phyloP scores from a whole-genome alignment of 1,140 invertebrate species.

The Xylocopa sonorina region DNA sequence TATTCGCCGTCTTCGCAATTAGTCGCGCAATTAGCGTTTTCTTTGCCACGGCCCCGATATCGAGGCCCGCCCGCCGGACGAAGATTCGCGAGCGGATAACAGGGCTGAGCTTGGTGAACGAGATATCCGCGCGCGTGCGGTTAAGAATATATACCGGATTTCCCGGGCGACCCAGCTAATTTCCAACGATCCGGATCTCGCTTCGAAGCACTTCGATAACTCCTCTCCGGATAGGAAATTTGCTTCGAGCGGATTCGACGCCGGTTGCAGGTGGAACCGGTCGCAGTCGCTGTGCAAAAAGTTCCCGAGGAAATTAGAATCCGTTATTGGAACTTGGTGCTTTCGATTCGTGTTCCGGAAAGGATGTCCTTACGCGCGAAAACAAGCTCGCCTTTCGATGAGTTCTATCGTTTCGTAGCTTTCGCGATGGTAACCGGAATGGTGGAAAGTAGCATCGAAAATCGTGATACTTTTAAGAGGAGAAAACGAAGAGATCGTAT shows the following conservation, averaged over 20 bases:
- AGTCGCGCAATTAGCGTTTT: constrained; percentile 59
- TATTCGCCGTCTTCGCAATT: constrained; percentile 51
- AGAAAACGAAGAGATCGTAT: too few relatives aligned
- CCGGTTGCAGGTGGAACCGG: background rate
- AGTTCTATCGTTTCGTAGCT: too few relatives aligned
- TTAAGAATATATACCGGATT: constrained; percentile 3
- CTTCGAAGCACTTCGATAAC: background rate
- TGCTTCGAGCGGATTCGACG: background rate
- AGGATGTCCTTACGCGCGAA: too few relatives aligned
- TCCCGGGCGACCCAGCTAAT: constrained; percentile 2
- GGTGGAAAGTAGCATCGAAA: too few relatives aligned
- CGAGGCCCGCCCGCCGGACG: background rate
- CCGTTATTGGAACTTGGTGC: background rate
- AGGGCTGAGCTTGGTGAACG: too few relatives aligned
- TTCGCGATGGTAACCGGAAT: too few relatives aligned
- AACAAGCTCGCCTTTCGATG: too few relatives aligned
- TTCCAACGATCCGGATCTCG: constrained; percentile 6
- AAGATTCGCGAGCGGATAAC: constrained; percentile 22
- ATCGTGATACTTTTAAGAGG: too few relatives aligned
- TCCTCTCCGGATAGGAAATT: constrained; percentile 2
- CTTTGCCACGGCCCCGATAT: constrained; percentile 37
- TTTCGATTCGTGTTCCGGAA: background rate
- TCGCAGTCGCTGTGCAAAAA: background rate
- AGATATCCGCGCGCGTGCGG: too few relatives aligned
- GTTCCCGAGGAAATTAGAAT: background rate